phyloP scores from a whole-genome alignment of 2,888 invertebrate genomes.

The Siphlonurus alternatus region DNA sequence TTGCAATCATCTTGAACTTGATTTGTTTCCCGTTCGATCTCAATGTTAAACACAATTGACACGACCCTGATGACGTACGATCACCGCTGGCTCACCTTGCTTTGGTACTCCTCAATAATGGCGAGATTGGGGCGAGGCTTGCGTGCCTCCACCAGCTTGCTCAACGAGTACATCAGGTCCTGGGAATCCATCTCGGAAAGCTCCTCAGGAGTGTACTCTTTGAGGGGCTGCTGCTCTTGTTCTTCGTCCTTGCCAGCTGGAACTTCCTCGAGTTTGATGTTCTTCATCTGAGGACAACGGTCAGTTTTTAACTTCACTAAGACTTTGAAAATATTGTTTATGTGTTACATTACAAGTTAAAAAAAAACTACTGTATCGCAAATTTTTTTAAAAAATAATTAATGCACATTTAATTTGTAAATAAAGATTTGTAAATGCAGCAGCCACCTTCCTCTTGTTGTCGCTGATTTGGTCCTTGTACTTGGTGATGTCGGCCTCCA shows the following conservation, averaged over 20 bases:
- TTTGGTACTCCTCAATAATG: conserved; percentile 48
- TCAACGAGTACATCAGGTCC: conserved; percentile 38
- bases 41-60: too few species aligned
- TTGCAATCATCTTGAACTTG: too few species aligned
- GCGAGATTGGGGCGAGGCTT: conserved; percentile 53
- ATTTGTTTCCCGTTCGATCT: too few species aligned
- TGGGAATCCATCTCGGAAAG: conserved; percentile 37
- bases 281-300: conserved; percentile 32
- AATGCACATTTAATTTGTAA: conserved; percentile 3
- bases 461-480: background rate
- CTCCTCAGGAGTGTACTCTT: conserved; percentile 45
- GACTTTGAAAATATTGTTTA: too few species aligned
- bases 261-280: conserved; percentile 44
- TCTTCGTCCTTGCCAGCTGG: conserved; percentile 32
- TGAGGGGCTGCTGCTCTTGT: too few species aligned
- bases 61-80: too few species aligned
- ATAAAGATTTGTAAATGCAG: conserved; percentile 3
- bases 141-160: conserved; percentile 39
- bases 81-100: conserved; percentile 21
- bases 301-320: too few species aligned
- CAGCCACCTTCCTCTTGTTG: background rate
- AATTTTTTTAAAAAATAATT: too few species aligned
- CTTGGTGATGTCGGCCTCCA: conserved; percentile 27
- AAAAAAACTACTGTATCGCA: too few species aligned
- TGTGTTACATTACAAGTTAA: too few species aligned